These are phyloP conservation scores for Eledona agricola DNA, from an alignment of 2,888 invertebrate species.

Conservation along the genomic window DNA sequence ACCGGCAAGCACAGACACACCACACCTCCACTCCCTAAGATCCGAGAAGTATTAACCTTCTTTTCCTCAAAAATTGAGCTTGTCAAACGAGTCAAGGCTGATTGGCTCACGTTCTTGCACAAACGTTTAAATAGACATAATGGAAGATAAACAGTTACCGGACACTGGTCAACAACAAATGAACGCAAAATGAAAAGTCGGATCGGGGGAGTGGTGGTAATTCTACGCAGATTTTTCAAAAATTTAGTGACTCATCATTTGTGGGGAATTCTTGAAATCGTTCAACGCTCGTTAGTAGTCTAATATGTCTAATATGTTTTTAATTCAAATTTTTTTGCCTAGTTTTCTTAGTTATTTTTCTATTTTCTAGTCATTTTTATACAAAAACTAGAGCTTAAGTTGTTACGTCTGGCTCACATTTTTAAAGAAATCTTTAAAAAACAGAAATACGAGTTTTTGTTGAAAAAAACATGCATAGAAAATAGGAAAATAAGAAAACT, in stretches of 20 bases:
- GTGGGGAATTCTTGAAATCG: no score
- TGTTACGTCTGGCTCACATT: no score
- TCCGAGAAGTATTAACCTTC: conserved; percentile 29
- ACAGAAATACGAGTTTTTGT: no score
- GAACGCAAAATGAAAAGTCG: conserved; percentile 6
- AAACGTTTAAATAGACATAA: conserved; percentile 34
- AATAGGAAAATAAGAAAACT: no score
- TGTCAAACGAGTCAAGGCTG: conserved; percentile 50
- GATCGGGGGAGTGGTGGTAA: conserved; percentile 6
- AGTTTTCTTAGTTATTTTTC: no score
- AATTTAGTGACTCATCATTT: no score
- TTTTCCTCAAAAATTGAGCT: conserved; percentile 38
- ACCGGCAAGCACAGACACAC: conserved; percentile 5
- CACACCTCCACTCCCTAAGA: conserved; percentile 9
- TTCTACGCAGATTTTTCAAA: neutral
- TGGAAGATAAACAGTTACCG: conserved; percentile 31
- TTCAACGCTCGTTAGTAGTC: no score
- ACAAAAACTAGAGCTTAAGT: no score
- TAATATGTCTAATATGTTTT: neutral
- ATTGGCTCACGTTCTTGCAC: conserved; percentile 49
- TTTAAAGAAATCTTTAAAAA: no score
- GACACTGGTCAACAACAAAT: conserved; percentile 20
- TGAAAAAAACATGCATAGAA: no score
- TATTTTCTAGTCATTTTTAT: no score
- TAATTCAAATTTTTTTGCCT: conserved; percentile 1